Percentiles rank a stretch among this genome's conserved stretches.
Conservation (phyloP, 2,113 vertebrate species). For the Hydropotes inermis region DNA sequence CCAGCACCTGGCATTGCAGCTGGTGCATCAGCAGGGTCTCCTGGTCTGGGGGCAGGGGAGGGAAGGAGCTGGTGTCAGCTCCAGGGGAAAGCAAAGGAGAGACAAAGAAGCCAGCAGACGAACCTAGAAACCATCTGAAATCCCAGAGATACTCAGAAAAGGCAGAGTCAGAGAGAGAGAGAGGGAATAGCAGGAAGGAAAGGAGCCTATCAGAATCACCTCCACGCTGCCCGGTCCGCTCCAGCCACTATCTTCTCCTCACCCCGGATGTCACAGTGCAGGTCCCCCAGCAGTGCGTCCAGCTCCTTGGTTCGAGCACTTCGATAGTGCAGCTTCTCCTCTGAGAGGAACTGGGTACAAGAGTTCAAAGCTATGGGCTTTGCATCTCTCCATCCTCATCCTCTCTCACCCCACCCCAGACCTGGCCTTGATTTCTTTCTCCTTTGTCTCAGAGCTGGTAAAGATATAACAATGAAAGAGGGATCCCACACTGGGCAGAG, state of each 20-base stretch:
- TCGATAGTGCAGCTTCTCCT: constrained; percentile 93
- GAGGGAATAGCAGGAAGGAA: neutral
- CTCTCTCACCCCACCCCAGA: neutral
- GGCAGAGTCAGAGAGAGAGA: neutral
- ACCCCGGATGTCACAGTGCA: constrained; percentile 92
- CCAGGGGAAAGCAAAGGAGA: neutral
- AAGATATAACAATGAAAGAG: neutral
- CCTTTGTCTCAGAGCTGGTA: neutral
- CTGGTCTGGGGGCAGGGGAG: constrained; percentile 81
- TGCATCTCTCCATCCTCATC: neutral
- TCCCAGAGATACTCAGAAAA: neutral
- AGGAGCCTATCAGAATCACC: neutral
- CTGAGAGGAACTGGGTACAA: constrained; percentile 89
- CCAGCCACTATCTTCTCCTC: neutral
- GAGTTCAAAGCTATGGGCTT: neutral
- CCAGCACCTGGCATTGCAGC: constrained; percentile 89
- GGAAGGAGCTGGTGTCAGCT: neutral
- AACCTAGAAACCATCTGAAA: neutral
- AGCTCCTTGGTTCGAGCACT: constrained; percentile 93
- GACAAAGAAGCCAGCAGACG: neutral
- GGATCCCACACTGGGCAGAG: neutral
- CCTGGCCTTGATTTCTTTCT: neutral
- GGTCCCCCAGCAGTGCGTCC: constrained; percentile 91
- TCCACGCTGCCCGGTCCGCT: neutral
- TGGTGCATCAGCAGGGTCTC: constrained; percentile 93